phyloP scores from a whole-genome alignment of 2,113 vertebrate genomes.

The Corythornis madagascariensis region DNA sequence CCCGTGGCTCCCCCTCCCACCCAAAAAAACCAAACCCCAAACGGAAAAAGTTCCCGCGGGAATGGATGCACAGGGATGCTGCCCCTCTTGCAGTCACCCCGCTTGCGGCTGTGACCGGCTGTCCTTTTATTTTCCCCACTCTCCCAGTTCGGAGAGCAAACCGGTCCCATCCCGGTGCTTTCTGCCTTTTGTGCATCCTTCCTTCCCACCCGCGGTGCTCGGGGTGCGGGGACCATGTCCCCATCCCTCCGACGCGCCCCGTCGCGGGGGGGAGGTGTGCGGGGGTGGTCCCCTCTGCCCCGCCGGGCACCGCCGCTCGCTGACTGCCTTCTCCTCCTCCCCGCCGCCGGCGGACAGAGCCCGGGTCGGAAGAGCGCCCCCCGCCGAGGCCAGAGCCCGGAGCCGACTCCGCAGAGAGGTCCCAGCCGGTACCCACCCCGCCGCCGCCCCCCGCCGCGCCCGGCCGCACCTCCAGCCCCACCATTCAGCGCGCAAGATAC shows the following conservation, averaged over 20 bases:
- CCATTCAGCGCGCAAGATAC: constrained; percentile 95
- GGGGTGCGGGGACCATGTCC: too few relatives aligned
- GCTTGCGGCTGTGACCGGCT: too few relatives aligned
- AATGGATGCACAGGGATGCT: background rate
- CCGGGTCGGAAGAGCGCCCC: constrained; percentile 90
- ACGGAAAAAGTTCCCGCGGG: background rate
- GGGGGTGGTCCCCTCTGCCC: background rate
- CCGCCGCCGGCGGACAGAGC: constrained; percentile 68
- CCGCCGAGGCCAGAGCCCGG: constrained; percentile 78
- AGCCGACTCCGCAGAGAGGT: constrained; percentile 76
- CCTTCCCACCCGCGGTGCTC: background rate
- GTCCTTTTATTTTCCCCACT: background rate
- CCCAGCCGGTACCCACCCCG: constrained; percentile 66
- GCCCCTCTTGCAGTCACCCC: background rate
- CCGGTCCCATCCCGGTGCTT: background rate
- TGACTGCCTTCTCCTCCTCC: background rate
- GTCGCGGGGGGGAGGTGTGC: too few relatives aligned
- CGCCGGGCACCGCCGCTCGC: background rate
- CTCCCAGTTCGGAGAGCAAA: background rate
- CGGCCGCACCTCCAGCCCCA: constrained; percentile 86
- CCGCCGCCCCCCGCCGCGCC: constrained; percentile 72
- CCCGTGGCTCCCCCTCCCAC: too few relatives aligned
- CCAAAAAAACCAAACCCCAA: too few relatives aligned
- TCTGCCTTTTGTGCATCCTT: background rate
- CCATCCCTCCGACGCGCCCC: background rate